Evolutionary conservation across 2,888 invertebrate species (phyloP).

Genomic region (Heliconius erato): DNA sequence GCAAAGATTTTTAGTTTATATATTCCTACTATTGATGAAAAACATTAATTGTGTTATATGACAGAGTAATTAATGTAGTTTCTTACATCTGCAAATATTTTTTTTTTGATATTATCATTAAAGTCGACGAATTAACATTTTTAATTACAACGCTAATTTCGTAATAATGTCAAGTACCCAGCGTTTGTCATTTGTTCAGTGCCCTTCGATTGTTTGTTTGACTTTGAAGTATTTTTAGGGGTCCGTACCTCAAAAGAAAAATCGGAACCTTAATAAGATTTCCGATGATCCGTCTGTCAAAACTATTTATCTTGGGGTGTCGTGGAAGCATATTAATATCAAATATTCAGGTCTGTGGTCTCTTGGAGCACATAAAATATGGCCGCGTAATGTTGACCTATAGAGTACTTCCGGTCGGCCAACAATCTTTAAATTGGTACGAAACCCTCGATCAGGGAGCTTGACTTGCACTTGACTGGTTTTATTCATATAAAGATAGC

Average conservation of each 20-base stretch:
- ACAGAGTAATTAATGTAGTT: background rate
- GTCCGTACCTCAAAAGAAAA: background rate
- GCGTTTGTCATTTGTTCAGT: slow-evolving; percentile 14
- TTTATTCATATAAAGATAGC: background rate
- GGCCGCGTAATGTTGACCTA: too few relatives aligned
- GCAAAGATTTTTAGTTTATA: too few relatives aligned
- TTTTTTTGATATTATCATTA: background rate
- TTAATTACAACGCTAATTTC: slow-evolving; percentile 1
- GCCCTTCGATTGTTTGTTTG: slow-evolving; percentile 20
- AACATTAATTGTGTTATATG: too few relatives aligned
- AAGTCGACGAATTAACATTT: background rate
- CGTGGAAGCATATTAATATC: too few relatives aligned
- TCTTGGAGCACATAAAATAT: too few relatives aligned
- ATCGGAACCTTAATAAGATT: background rate
- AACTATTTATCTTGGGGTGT: too few relatives aligned
- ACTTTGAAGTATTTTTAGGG: slow-evolving; percentile 6
- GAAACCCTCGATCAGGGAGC: too few relatives aligned
- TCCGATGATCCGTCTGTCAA: background rate
- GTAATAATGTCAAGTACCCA: slow-evolving; percentile 32
- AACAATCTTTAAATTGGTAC: too few relatives aligned
- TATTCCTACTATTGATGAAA: too few relatives aligned
- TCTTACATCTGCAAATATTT: background rate
- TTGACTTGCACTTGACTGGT: too few relatives aligned
- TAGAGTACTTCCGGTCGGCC: too few relatives aligned
- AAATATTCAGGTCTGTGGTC: too few relatives aligned